Evolutionary conservation across 2,113 vertebrate species (phyloP), one percentile per base, ranked within the genome.

Genomic region (Gobius niger): DNA sequence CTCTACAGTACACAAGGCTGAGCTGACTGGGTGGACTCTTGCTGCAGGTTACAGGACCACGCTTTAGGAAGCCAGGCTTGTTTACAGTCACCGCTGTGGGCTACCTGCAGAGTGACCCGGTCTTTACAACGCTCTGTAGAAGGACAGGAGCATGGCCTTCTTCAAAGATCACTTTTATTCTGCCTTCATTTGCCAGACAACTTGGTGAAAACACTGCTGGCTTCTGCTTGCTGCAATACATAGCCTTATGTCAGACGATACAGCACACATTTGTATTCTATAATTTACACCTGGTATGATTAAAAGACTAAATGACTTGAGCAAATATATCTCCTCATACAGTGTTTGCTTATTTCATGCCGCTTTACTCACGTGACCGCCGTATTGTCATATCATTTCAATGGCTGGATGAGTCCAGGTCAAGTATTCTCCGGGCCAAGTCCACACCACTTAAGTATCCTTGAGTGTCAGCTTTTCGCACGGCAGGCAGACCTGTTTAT

Each of bases 121-220:
- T 50, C 3, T 50, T 50, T 50, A 4, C 14, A 50, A 14, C 15
- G 47, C 47, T 14, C 6, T 50, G 47, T 14, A 50, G 9, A 14
- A 9, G 56, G 56, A 59, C 56, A 41, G 34, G 8, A 15, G 24
- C 56, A 7, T 6, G 34, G 6, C 56, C 56, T 14, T 41, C 41
- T 59, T 42, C 56, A 59, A 59, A 59, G 56, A 42, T 41, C 40
- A 42, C 40, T 40, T 44, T 60, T 60, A 60, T 60, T 44, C 16
- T 44, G 40, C 7, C 40, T 60, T 9, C 4, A 44, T 60, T 60
- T 60, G 40, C 13, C 6, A 12, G 41, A 60, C 40, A 60, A 60
- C 57, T 60, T 60, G 57, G 24, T 13, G 24, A 40, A 40, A 57
- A 56, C 9, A 56, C 56, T 15, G 34, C 13, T 59, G 24, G 12